Evolutionary conservation across 2,888 invertebrate genomes (phyloP).

Genomic region (Mesoligia furuncula): DNA sequence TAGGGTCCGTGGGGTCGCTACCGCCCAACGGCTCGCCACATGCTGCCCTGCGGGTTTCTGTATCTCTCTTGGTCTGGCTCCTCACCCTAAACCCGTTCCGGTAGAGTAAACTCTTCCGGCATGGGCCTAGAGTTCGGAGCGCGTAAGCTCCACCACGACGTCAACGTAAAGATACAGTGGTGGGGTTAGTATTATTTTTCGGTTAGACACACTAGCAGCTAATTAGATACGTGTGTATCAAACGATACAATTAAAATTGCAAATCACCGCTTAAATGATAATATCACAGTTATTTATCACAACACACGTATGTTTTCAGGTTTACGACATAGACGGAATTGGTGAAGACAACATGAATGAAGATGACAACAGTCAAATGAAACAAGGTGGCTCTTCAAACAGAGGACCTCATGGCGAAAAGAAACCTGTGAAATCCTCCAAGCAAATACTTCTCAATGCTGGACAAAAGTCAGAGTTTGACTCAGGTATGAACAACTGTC

Average conservation of each 20-base stretch:
- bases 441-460: slow-evolving; percentile 87
- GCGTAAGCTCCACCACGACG: too few species aligned
- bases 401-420: slow-evolving; percentile 75
- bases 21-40: too few species aligned
- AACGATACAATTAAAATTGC: neutral
- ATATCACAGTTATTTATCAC: neutral
- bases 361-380: slow-evolving; percentile 75
- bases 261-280: neutral
- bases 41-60: too few species aligned
- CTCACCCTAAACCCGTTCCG: too few species aligned
- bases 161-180: too few species aligned
- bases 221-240: too few species aligned
- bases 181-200: too few species aligned
- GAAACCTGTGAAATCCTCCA: slow-evolving; percentile 84
- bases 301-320: slow-evolving; percentile 70
- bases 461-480: slow-evolving; percentile 89
- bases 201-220: too few species aligned
- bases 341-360: slow-evolving; percentile 83
- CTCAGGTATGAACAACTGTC: slow-evolving; percentile 88
- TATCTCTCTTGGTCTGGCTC: too few species aligned
- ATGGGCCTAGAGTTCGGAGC: too few species aligned
- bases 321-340: slow-evolving; percentile 88
- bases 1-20: too few species aligned
- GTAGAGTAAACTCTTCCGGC: too few species aligned
- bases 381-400: slow-evolving; percentile 71